phyloP scores from a whole-genome alignment of 2,113 vertebrate genomes.

The Laticauda colubrina region DNA sequence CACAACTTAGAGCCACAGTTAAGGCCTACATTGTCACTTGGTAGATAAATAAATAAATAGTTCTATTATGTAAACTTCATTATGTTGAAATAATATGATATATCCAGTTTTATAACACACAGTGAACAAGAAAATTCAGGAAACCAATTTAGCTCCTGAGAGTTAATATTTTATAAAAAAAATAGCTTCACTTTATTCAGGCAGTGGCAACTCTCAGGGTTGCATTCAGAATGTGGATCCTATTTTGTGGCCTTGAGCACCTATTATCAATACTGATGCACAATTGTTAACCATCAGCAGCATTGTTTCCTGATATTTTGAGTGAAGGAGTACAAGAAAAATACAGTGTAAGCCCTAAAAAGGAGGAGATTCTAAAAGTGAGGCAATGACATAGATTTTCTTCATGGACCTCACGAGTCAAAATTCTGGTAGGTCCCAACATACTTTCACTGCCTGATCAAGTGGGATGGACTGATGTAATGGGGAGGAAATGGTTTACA shows the following conservation, averaged over 20 bases:
- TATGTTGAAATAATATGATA: neutral
- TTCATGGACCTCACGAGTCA: neutral
- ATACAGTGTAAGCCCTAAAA: neutral
- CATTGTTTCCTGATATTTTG: neutral
- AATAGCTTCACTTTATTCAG: neutral
- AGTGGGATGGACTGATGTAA: neutral
- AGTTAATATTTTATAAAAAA: neutral
- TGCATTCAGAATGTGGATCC: neutral
- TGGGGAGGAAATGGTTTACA: neutral
- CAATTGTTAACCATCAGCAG: neutral
- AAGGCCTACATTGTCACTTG: no score
- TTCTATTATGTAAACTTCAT: neutral
- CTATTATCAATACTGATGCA: neutral
- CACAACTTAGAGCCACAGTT: no score
- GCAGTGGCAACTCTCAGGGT: neutral
- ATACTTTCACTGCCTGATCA: neutral
- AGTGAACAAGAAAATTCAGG: neutral
- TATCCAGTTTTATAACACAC: no score
- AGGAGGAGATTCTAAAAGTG: no score
- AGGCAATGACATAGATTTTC: neutral
- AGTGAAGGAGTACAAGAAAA: neutral
- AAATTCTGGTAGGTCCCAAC: neutral
- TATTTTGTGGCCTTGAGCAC: neutral
- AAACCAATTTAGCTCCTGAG: neutral
- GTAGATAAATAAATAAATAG: neutral